Evolutionary conservation across 30 jellyfish, hydroid and myxozoan genomes (phyloP).

Genomic region (Pseudorhiza aurosa): DNA sequence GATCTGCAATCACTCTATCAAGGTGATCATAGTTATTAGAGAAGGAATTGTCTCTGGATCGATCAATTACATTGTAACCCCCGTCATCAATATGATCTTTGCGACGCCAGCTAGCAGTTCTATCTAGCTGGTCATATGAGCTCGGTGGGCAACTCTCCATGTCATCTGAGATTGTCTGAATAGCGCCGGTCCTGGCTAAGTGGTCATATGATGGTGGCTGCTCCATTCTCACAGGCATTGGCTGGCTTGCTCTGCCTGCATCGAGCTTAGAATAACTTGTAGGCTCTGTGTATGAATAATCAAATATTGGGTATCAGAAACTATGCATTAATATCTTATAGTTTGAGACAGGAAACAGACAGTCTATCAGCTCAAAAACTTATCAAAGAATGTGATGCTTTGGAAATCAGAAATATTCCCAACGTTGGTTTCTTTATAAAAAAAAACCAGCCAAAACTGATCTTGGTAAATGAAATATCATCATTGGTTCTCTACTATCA

Average conservation of each 20-base stretch:
- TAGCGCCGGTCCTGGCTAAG: constrained; percentile 55
- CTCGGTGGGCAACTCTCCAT: constrained; percentile 35
- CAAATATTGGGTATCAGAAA: not conserved
- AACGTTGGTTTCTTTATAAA: too few relatives aligned
- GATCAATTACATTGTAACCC: constrained; percentile 39
- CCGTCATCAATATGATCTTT: constrained; percentile 30
- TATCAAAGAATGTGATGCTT: too few relatives aligned
- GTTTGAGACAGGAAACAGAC: not conserved
- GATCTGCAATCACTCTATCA: constrained; percentile 28
- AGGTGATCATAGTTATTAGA: constrained; percentile 52
- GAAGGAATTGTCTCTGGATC: constrained; percentile 12
- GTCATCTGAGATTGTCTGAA: constrained; percentile 31
- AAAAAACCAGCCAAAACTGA: too few relatives aligned
- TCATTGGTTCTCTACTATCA: too few relatives aligned
- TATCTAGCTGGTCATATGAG: constrained; percentile 72
- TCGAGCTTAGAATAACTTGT: constrained; percentile 36
- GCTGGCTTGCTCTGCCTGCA: constrained; percentile 31
- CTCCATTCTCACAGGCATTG: constrained; percentile 26
- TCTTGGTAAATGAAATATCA: too few relatives aligned
- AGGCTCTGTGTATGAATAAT: not conserved
- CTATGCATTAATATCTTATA: not conserved
- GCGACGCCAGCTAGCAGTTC: constrained; percentile 64
- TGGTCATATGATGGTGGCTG: constrained; percentile 66
- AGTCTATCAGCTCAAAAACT: too few relatives aligned
- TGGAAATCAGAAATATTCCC: too few relatives aligned